phyloP scores from a whole-genome alignment of 35 echinoderm and acorn worm species.

The Nesometra sesokonis region DNA sequence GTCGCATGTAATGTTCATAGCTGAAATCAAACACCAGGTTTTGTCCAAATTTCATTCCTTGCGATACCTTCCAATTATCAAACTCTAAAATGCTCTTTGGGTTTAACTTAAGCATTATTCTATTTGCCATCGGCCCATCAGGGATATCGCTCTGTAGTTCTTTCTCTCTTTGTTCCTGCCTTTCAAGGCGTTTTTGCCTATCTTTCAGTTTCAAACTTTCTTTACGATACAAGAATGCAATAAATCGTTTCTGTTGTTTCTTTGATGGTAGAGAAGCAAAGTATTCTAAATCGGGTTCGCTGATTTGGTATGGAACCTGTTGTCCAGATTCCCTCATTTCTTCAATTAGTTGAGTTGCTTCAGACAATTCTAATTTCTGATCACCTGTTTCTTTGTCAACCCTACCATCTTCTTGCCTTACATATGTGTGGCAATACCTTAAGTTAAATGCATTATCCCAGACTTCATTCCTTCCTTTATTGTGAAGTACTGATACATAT shows the following conservation, averaged over 20 bases:
- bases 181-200: slow-evolving; percentile 25
- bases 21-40: slow-evolving; percentile 70
- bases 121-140: background rate
- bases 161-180: slow-evolving; percentile 14
- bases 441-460: no score
- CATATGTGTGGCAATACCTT: no score
- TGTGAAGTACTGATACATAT: no score
- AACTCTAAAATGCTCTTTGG: slow-evolving; percentile 16
- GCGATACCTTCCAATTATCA: slow-evolving; percentile 52
- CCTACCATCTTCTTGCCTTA: no score
- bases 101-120: slow-evolving; percentile 5
- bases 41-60: slow-evolving; percentile 87
- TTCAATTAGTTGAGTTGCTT: background rate
- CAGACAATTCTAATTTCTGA: no score
- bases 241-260: slow-evolving; percentile 37
- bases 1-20: slow-evolving; percentile 59
- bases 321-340: background rate
- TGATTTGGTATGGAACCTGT: slow-evolving; percentile 47
- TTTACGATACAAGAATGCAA: slow-evolving; percentile 33
- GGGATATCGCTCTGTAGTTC: background rate
- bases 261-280: slow-evolving; percentile 34
- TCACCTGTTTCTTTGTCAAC: no score
- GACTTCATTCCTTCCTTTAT: no score
- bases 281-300: slow-evolving; percentile 48
- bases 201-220: slow-evolving; percentile 33